Conservation (phyloP, 2,888 invertebrate species). For the Neuroscelio doddi region DNA sequence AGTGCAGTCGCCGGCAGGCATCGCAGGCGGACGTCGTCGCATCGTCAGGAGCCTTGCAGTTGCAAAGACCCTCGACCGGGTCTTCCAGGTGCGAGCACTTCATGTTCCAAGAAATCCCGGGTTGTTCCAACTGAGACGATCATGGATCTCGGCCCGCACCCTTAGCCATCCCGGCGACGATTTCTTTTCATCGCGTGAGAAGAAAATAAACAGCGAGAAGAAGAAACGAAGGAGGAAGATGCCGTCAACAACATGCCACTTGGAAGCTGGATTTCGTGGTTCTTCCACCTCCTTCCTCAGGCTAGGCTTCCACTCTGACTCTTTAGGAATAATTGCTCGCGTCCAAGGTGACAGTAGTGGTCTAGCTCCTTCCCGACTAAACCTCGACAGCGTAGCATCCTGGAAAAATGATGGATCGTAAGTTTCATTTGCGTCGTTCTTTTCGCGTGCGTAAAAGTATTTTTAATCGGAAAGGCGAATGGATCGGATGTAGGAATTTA, state of each 20-base stretch:
- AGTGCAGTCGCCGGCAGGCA: constrained; percentile 50
- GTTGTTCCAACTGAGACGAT: background rate
- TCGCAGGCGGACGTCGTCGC: constrained; percentile 25
- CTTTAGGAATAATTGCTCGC: background rate
- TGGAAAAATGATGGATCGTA: constrained; percentile 16
- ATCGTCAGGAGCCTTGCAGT: constrained; percentile 10
- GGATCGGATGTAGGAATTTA: constrained; percentile 19
- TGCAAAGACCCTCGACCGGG: constrained; percentile 1
- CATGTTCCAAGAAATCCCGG: background rate
- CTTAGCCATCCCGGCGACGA: background rate
- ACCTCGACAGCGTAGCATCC: constrained; percentile 1
- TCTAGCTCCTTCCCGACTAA: background rate
- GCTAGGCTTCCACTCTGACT: background rate
- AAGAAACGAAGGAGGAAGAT: background rate
- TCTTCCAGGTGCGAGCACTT: background rate
- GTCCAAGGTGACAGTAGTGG: no score
- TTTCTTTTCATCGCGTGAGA: background rate
- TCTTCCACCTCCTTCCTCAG: no score
- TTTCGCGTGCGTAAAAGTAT: no score
- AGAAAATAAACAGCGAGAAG: background rate
- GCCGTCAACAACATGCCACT: background rate
- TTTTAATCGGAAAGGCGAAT: no score
- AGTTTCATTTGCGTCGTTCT: no score
- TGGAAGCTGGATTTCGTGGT: background rate
- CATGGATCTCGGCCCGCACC: background rate